Evolutionary conservation across 2,113 vertebrate genomes (phyloP).

Genomic region (Alectura lathami): DNA sequence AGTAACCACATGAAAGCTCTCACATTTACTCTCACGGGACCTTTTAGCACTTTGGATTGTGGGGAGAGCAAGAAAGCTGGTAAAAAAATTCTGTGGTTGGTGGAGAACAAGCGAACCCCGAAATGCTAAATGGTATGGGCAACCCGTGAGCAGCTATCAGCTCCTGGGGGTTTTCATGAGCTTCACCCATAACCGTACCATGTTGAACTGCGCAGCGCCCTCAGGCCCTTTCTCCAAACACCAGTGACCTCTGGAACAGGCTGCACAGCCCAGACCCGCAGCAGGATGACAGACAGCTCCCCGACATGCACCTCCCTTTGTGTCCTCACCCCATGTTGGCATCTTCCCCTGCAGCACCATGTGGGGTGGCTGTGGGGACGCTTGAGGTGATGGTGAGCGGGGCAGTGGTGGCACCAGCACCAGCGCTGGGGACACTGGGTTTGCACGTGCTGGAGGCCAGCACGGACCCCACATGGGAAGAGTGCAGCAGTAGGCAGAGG

Average conservation of each 20-base stretch:
- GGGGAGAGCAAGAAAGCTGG: constrained; percentile 29
- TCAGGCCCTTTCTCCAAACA: neutral
- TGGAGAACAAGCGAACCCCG: neutral
- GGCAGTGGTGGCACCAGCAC: neutral
- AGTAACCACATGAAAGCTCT: constrained; percentile 67
- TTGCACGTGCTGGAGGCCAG: rapidly evolving
- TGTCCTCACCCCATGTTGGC: rapidly evolving
- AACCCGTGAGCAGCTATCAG: neutral
- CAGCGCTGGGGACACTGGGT: neutral
- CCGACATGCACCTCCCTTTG: rapidly evolving
- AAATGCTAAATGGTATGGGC: constrained; percentile 1
- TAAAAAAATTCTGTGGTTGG: constrained; percentile 32
- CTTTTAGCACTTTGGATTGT: constrained; percentile 61
- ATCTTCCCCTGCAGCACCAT: neutral
- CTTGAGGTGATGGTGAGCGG: neutral
- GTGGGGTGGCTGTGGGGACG: neutral
- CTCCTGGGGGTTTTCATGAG: neutral
- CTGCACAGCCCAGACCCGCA: neutral
- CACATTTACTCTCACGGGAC: constrained; percentile 63
- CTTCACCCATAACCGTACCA: neutral
- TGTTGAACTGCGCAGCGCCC: neutral
- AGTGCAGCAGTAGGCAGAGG: neutral
- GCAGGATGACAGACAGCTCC: neutral
- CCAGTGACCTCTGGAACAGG: neutral
- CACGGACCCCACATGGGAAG: neutral